phyloP scores from a whole-genome alignment of 2,113 vertebrate genomes.

The Hymenochirus boettgeri region DNA sequence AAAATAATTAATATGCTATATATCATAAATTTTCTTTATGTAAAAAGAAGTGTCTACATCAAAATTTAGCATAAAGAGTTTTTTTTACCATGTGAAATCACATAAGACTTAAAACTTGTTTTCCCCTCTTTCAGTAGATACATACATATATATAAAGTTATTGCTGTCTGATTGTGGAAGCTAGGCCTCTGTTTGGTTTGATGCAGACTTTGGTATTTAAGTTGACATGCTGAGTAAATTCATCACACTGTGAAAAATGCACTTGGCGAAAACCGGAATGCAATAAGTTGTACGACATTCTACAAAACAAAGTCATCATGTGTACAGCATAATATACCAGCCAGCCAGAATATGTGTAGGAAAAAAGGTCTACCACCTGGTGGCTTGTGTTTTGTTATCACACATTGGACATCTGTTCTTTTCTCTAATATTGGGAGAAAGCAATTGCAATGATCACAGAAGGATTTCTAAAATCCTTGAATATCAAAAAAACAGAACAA shows the following conservation, averaged over 20 bases:
- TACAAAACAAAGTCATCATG: conserved; percentile 28
- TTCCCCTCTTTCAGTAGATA: not conserved
- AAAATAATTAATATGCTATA: too few relatives aligned
- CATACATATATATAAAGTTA: conserved; percentile 28
- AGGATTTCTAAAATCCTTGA: too few relatives aligned
- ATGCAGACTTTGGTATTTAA: conserved; percentile 21
- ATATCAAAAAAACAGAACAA: too few relatives aligned
- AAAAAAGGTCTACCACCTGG: conserved; percentile 37
- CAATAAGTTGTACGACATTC: conserved; percentile 33
- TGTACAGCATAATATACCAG: conserved; percentile 25
- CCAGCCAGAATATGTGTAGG: conserved; percentile 9
- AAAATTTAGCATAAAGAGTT: too few relatives aligned
- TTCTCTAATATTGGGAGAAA: too few relatives aligned
- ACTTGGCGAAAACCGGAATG: conserved; percentile 36
- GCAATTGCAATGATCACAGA: too few relatives aligned
- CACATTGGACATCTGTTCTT: conserved; percentile 8
- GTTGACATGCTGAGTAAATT: conserved; percentile 42
- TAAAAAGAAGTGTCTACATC: too few relatives aligned
- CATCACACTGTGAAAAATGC: conserved; percentile 39
- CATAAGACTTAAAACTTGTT: not conserved
- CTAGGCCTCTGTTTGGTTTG: conserved; percentile 23
- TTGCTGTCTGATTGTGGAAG: conserved; percentile 23
- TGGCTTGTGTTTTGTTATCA: conserved; percentile 24
- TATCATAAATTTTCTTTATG: too few relatives aligned
- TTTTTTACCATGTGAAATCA: too few relatives aligned